Base-by-base conservation (phyloP, 92 coral and sea anemone species). In the Zoanthus solanderi region DNA sequence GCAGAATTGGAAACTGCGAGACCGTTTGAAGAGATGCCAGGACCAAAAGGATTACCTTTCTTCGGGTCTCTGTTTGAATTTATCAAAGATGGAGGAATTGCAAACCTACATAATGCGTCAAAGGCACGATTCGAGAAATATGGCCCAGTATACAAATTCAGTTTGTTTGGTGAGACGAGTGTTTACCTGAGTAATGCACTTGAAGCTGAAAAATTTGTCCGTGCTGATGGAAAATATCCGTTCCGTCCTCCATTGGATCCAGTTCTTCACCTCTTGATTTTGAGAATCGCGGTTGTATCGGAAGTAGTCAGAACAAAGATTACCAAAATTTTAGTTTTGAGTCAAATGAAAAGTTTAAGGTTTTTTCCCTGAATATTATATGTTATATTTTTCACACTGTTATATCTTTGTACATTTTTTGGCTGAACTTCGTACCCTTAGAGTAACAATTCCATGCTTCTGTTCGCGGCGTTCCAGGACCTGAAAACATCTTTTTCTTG, bases 91-190 rank as follows among this genome's bases (percentile, higher is more conserved):
- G 87, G 87, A 46, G 87, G 87, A 69, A 28, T 69, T 50, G 16
- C 17, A 7, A 69, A 52, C 65, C 16, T 83, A 42, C 76, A 47
- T 12, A 30, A 46, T 46, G 31, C 68, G 6, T 5, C 76, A 6
- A 42, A 37, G 71, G 31, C 71, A 0, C 76, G 78, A 9, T 83
- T 83, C 47, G 68, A 69, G 78, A 83, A 44, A 73, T 85, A 85
- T 37, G 89, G 89, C 11, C 84, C 89, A 9, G 53, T 85, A 14
- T 85, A 52, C n/a, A 71, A 73, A n/a, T 68, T 73, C 9, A 60
- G 45, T 14, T 23, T 85, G 0, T 75, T 75, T 29, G 89, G 89
- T 28, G 18, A 75, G 9, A 63, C 74, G 6, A 54, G 66, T 9
- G 89, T 85, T 12, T 52, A 30, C 30, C 10, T 74, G 29, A 73